Evolutionary conservation across 2,797 vertebrate genomes (phyloP).

Genomic region (Macroramphosus scolopax): DNA sequence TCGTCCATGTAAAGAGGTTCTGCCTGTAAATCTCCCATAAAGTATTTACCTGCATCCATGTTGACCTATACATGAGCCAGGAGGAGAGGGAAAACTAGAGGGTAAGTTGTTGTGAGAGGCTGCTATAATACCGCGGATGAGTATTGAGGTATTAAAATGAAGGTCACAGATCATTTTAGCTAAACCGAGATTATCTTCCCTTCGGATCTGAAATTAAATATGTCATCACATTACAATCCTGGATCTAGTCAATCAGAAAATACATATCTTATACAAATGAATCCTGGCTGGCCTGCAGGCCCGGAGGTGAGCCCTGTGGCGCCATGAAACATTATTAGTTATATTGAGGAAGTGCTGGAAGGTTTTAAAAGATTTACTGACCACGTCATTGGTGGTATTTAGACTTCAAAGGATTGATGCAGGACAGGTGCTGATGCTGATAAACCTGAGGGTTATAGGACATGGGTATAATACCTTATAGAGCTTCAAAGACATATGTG

Average conservation of each 20-base stretch:
- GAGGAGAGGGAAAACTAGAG: conserved; percentile 2
- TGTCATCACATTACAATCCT: conserved; percentile 64
- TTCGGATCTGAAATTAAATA: conserved; percentile 68
- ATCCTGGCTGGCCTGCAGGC: conserved; percentile 33
- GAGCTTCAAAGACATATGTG: conserved; percentile 14
- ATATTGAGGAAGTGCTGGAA: conserved; percentile 41
- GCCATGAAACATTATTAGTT: conserved; percentile 56
- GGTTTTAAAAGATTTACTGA: conserved; percentile 64
- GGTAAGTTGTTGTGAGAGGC: conserved; percentile 46
- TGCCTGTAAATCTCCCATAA: conserved; percentile 22
- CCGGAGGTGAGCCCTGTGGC: conserved; percentile 23
- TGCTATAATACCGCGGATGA: conserved; percentile 61
- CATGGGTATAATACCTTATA: conserved; percentile 13
- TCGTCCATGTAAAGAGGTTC: too few species aligned
- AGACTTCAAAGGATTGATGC: conserved; percentile 48
- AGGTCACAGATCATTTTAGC: conserved; percentile 67
- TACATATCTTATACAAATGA: conserved; percentile 63
- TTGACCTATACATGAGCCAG: conserved; percentile 30
- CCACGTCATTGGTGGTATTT: conserved; percentile 41
- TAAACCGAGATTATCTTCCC: conserved; percentile 65
- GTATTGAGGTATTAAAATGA: conserved; percentile 67
- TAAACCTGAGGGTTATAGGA: conserved; percentile 23
- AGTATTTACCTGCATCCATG: conserved; percentile 27
- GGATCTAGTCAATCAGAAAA: conserved; percentile 64
- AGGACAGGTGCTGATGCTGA: conserved; percentile 33